Percentiles rank a stretch among this genome's conserved stretches.
These are phyloP conservation scores for Spodoptera littoralis DNA, from an alignment of 2,888 invertebrate species.

Conservation along the genomic window DNA sequence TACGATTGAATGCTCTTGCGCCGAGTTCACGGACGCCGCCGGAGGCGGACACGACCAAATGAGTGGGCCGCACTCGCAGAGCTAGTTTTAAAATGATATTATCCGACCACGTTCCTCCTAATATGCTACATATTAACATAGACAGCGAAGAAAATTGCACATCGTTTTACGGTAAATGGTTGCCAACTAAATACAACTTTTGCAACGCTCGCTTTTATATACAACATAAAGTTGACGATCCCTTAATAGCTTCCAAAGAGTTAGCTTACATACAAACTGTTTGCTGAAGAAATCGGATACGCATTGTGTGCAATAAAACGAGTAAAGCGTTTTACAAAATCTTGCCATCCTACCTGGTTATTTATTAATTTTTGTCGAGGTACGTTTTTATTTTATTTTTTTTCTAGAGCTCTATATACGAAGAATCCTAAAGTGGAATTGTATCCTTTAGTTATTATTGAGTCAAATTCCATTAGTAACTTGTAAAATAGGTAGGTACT, in stretches of 20 bases:
- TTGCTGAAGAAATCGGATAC: slow-evolving; percentile 33
- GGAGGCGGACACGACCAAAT: slow-evolving; percentile 49
- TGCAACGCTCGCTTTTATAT: slow-evolving; percentile 20
- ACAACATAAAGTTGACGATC: slow-evolving; percentile 33
- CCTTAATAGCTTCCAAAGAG: slow-evolving; percentile 20
- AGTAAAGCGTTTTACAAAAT: slow-evolving; percentile 13
- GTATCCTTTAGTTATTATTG: too few species aligned
- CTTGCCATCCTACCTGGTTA: neutral
- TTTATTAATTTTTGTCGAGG: too few species aligned
- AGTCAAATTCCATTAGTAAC: too few species aligned
- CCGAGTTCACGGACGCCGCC: slow-evolving; percentile 73
- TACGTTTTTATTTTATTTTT: too few species aligned
- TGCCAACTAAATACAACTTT: slow-evolving; percentile 34
- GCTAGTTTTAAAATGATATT: slow-evolving; percentile 56
- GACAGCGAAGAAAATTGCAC: slow-evolving; percentile 41
- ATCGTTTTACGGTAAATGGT: slow-evolving; percentile 42
- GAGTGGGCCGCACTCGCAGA: slow-evolving; percentile 53
- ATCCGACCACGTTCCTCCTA: slow-evolving; percentile 49
- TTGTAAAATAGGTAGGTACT: too few species aligned
- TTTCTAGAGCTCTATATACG: too few species aligned
- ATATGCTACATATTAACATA: slow-evolving; percentile 52
- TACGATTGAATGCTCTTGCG: slow-evolving; percentile 76
- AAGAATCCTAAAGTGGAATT: too few species aligned
- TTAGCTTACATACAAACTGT: slow-evolving; percentile 15
- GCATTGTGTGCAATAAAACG: slow-evolving; percentile 17